phyloP scores from a whole-genome alignment of 2,113 vertebrate species.

The Alces alces region DNA sequence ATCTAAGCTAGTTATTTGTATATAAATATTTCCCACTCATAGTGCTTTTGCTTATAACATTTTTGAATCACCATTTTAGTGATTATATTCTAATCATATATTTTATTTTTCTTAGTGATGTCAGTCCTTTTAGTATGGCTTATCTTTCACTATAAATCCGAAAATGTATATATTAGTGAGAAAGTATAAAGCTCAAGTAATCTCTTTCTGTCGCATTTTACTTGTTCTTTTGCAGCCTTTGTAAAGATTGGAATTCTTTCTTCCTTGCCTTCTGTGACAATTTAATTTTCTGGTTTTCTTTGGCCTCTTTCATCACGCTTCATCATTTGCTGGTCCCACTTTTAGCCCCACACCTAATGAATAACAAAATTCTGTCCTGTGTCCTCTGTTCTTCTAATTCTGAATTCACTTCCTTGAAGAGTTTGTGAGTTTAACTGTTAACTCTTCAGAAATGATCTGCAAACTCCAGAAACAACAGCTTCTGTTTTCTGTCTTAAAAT shows the following conservation, averaged over 20 bases:
- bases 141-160: background rate
- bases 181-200: background rate
- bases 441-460: background rate
- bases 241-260: background rate
- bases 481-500: background rate
- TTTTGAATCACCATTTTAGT: background rate
- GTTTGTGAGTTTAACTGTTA: background rate
- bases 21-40: background rate
- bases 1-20: background rate
- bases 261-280: background rate
- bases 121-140: background rate
- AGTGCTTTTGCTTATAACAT: background rate
- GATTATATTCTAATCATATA: background rate
- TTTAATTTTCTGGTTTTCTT: slow-evolving; percentile 10
- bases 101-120: background rate
- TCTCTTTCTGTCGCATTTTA: background rate
- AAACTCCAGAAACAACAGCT: background rate
- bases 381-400: background rate
- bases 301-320: background rate
- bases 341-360: background rate
- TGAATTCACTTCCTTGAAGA: background rate
- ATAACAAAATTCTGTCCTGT: background rate
- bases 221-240: background rate
- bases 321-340: background rate
- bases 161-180: background rate